These are phyloP conservation scores for Corapipo altera DNA, from an alignment of 2,113 vertebrate genomes.

Conservation along the genomic window DNA sequence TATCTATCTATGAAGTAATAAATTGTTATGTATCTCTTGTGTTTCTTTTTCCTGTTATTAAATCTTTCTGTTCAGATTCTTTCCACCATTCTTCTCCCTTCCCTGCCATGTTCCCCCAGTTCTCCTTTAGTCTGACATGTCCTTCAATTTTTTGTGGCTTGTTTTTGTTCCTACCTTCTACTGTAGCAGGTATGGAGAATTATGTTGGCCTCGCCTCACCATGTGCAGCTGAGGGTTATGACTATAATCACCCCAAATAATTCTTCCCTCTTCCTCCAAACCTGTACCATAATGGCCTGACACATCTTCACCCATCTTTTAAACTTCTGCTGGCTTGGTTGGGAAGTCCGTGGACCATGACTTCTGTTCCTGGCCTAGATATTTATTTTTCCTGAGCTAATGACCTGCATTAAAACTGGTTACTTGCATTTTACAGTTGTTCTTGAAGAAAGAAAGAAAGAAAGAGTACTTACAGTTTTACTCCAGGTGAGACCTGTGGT, in stretches of 20 bases:
- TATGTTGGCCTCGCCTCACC: background rate
- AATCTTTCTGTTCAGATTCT: background rate
- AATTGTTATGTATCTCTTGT: background rate
- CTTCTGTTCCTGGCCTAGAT: background rate
- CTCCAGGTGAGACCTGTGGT: constrained; percentile 92
- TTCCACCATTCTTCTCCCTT: background rate
- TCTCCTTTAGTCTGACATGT: background rate
- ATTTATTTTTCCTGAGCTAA: background rate
- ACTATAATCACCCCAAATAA: background rate
- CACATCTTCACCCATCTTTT: background rate
- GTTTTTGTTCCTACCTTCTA: background rate
- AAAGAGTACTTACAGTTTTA: constrained; percentile 83
- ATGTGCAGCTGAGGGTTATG: background rate
- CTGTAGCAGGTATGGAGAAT: background rate
- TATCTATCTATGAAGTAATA: background rate
- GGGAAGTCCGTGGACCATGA: background rate
- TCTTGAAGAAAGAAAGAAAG: background rate
- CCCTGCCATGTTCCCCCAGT: background rate
- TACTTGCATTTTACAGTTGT: background rate
- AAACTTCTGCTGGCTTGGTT: background rate
- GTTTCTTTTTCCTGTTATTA: background rate
- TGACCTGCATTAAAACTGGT: background rate
- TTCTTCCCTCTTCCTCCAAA: background rate
- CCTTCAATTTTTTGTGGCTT: background rate
- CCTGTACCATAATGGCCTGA: background rate